Base-by-base conservation (phyloP, 2,113 vertebrate species). In the Cyprinodon tularosa region DNA sequence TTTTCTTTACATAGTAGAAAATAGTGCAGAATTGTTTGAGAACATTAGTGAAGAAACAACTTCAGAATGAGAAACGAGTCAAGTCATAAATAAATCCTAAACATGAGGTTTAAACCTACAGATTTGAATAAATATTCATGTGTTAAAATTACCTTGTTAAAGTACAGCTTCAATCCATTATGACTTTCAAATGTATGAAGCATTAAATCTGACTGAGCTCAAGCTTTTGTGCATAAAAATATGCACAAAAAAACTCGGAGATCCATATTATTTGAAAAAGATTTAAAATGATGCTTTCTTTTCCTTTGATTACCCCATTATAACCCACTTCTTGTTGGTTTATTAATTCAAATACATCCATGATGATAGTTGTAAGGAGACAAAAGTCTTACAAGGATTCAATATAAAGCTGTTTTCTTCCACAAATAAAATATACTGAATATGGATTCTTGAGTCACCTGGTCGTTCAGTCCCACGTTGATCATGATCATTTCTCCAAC, bases 401-500 rank as follows among this genome's bases (percentile, higher is more conserved):
- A 29, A 29, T 29, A 29, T 29, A 29, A 29, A 29, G 29, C 29
- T 29, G 29, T 39, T 50, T 20, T 14, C 11, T 66, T 69, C 9
- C 47, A 11, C 4, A 44, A 22, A 36, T 40, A n/a, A 64, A 64
- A 17, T 68, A 42, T 11, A 14, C 0, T 3, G 50, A 57, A 20
- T 57, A 1, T 57, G 50, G 50, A 36, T n/a, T 12, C 45, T 4
- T 1, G 65, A 66, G 11, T 82, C 68, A 97, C 98, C 96, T 99
- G 98, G 81, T 99, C 97, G 3, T 97, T 97, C 61, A 98, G 94
- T 72, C 97, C 98, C 20, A 99, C 96, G 3, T 94, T 95, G 83
- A 99, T 91, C 97, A 97, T 98, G 70, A 95, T 89, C 97, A 99
- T 97, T 79, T 99, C 97, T 68, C 97, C 96, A 36, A 99, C 95